Percentiles rank a stretch among this genome's conserved stretches.
Evolutionary conservation across 2,113 vertebrate species (phyloP).

Genomic region (Baryphthengus martii): DNA sequence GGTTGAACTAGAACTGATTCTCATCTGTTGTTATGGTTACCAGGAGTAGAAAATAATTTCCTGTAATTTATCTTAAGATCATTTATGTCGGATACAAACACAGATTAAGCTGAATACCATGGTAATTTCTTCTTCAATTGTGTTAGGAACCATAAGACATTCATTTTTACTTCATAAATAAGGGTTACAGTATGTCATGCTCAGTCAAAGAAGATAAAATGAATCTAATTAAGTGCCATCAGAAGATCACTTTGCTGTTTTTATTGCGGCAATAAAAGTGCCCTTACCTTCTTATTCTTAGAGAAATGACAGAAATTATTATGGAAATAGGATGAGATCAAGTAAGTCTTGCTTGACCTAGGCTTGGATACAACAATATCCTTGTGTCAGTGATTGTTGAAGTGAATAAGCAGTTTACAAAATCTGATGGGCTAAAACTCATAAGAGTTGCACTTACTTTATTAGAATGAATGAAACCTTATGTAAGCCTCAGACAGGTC

Average conservation of each 20-base stretch:
- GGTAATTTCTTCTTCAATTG: conserved; percentile 68
- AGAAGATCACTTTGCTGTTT: conserved; percentile 71
- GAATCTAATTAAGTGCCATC: conserved; percentile 73
- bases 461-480: conserved; percentile 62
- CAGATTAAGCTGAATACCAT: conserved; percentile 71
- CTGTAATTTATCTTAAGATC: conserved; percentile 77
- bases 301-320: conserved; percentile 71
- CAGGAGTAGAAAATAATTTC: conserved; percentile 75
- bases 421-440: conserved; percentile 33
- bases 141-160: conserved; percentile 64
- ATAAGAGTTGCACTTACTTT: conserved; percentile 43
- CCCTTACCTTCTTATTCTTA: conserved; percentile 71
- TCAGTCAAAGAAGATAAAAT: conserved; percentile 69
- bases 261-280: conserved; percentile 68
- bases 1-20: conserved; percentile 55
- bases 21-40: conserved; percentile 78
- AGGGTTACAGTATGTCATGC: conserved; percentile 70
- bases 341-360: conserved; percentile 61
- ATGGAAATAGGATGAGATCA: conserved; percentile 57
- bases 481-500: conserved; percentile 39
- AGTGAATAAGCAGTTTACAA: conserved; percentile 9
- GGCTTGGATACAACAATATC: conserved; percentile 48
- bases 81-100: conserved; percentile 70
- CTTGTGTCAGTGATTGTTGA: neutral
- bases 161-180: conserved; percentile 72